These are phyloP conservation scores for Luperina testacea DNA, from an alignment of 2,888 invertebrate species.

Conservation along the genomic window DNA sequence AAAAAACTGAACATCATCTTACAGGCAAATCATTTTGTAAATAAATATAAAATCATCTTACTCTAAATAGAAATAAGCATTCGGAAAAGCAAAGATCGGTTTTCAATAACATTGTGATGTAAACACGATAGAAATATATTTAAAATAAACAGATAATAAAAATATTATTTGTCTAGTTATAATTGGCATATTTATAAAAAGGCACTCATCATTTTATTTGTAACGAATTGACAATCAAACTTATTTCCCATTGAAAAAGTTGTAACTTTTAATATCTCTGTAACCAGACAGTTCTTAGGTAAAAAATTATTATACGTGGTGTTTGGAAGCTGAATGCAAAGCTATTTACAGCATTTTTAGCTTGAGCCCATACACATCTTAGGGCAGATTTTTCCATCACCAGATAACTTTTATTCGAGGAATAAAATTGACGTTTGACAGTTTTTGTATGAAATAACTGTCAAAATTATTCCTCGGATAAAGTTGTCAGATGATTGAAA, in stretches of 20 bases:
- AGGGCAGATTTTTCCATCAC: no score
- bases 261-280: background rate
- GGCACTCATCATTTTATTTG: background rate
- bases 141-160: background rate
- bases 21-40: background rate
- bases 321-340: no score
- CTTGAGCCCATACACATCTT: no score
- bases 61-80: background rate
- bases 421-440: no score
- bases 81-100: background rate
- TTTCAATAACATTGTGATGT: background rate
- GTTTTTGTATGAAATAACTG: no score
- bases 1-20: slow-evolving; percentile 10
- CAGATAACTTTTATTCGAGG: no score
- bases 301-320: no score
- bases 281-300: background rate
- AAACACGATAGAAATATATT: background rate
- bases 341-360: no score
- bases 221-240: background rate
- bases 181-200: background rate
- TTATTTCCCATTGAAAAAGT: background rate
- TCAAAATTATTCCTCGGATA: no score
- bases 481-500: no score
- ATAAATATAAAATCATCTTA: background rate
- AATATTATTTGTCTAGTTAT: background rate